Base-by-base conservation (phyloP, 2,113 vertebrate species). In the Aythya baeri region DNA sequence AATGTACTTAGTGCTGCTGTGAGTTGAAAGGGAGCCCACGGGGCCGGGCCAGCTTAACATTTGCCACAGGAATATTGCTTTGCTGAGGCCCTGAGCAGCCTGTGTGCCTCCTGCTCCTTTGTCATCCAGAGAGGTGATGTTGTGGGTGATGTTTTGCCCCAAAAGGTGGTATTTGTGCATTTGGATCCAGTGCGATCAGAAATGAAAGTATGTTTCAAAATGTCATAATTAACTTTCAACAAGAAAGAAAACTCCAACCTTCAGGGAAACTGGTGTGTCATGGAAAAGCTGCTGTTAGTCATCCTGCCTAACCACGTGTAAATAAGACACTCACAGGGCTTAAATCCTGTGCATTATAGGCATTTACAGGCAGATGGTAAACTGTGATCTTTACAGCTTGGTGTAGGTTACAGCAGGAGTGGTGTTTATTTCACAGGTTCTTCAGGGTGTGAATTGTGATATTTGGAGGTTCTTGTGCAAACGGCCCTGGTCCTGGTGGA, bases 1-100 rank as follows among this genome's bases (percentile, higher is more conserved):
- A 61, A 75, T 62, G 86, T 68, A 11, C 91, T 94, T 86, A 91
- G 83, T 63, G 82, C 80, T 77, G 71, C 83, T 62, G 62, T 11
- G 80, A 67, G 70, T n/a, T 7, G 65, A 46, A 44, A 63, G 49
- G 63, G 58, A 96, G 85, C 73, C 86, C 74, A 43, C 2, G 15
- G 76, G 89, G 84, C 89, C 0, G 10, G 92, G 57, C 90, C 79
- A 50, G 14, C 67, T 23, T 84, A 52, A 41, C 6, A 8, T 89
- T 84, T 89, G 59, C 89, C 82, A 86, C 5, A 15, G 96, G 84
- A 95, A 88, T 43, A 89, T 66, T 74, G 80, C 72, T 95, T 94
- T 55, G 73, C 66, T 1, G 8, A 41, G 75, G 65, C 43, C 70
- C 46, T 13, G 55, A 79, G 91, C 93, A 96, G 23, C 22, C 50